Conservation (phyloP, 2,113 vertebrate species). For the Bucco capensis region DNA sequence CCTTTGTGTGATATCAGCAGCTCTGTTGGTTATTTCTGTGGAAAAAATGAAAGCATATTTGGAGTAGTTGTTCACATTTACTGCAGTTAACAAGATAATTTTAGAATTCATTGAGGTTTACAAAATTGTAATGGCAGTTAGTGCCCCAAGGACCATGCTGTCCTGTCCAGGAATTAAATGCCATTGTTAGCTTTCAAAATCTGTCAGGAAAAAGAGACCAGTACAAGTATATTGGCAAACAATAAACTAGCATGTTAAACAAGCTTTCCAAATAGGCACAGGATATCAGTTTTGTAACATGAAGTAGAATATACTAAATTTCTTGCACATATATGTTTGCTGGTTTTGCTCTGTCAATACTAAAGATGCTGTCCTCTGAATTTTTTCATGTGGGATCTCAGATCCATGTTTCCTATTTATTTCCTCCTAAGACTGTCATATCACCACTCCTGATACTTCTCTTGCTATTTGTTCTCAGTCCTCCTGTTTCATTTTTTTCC, state of each 20-base stretch:
- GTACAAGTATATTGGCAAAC: neutral
- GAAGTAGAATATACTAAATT: neutral
- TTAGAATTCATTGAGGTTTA: neutral
- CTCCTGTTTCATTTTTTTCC: neutral
- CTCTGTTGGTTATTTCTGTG: neutral
- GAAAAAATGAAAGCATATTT: neutral
- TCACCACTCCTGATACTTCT: neutral
- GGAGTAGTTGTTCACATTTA: neutral
- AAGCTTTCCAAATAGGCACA: neutral
- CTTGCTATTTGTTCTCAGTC: neutral
- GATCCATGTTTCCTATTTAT: neutral
- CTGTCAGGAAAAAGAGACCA: neutral
- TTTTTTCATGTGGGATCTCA: neutral
- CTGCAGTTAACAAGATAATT: neutral
- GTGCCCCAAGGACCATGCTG: neutral
- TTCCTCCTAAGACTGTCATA: neutral
- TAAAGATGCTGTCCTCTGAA: neutral
- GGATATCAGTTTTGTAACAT: neutral
- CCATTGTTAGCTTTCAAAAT: neutral
- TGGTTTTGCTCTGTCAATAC: neutral
- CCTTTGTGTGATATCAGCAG: neutral
- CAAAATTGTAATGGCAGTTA: neutral
- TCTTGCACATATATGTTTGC: neutral
- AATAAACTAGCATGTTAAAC: neutral
- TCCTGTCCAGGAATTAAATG: neutral